A percentile compares a stretch with the other conserved stretches of the same genome.
Evolutionary conservation across 2,888 invertebrate genomes (phyloP).

Genomic region (Stenotaenia linearis): DNA sequence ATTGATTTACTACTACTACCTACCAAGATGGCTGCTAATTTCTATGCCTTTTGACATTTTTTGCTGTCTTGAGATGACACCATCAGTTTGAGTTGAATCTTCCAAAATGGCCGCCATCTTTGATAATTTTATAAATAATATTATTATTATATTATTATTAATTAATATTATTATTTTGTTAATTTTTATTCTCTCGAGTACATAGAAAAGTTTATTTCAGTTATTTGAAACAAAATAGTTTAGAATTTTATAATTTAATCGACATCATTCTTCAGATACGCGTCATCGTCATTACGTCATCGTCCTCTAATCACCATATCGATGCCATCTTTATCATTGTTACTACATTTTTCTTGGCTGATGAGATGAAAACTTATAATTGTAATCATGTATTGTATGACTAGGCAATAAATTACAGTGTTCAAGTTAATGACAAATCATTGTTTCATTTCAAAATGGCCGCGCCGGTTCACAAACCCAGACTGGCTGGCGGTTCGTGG

Average conservation of each 20-base stretch:
- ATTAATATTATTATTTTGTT: no score
- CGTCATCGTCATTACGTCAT: neutral
- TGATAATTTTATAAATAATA: neutral
- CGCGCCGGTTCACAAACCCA: neutral
- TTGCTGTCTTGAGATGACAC: conserved; percentile 3
- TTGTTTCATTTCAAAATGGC: neutral
- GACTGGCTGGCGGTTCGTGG: neutral
- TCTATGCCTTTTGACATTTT: conserved; percentile 4
- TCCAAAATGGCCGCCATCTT: neutral
- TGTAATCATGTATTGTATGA: conserved; percentile 9
- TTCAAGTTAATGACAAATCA: neutral
- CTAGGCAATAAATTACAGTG: conserved; percentile 9
- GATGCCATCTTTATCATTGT: conserved; percentile 8
- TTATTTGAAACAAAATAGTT: neutral
- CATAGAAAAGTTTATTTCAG: neutral
- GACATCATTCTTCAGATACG: neutral
- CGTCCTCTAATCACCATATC: neutral
- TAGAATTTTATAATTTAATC: conserved; percentile 4
- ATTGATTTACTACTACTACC: conserved; percentile 1
- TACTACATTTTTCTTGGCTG: conserved; percentile 1
- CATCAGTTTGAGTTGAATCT: neutral
- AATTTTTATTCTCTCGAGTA: neutral
- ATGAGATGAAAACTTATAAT: conserved; percentile 9
- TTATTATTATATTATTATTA: neutral
- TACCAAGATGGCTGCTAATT: neutral